Percentiles rank a stretch among this genome's conserved stretches.
These are phyloP conservation scores for Alviniconcha strummeri DNA, from an alignment of 2,888 invertebrate species.

Conservation along the genomic window DNA sequence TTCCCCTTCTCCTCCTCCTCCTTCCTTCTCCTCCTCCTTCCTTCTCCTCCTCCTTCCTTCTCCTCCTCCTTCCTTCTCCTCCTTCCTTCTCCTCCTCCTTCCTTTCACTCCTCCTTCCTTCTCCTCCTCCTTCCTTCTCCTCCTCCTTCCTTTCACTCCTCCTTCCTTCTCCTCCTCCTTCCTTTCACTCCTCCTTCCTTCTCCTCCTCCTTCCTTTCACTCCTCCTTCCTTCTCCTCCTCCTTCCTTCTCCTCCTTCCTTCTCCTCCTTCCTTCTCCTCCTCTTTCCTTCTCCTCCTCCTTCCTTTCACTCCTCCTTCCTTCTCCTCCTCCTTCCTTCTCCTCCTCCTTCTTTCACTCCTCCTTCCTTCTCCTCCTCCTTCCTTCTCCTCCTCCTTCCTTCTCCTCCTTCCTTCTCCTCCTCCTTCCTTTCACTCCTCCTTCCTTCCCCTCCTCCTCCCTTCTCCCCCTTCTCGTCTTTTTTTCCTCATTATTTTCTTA, in stretches of 20 bases:
- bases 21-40: not conserved
- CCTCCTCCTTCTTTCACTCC: not conserved
- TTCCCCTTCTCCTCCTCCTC: not conserved
- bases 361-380: not conserved
- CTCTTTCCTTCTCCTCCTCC: not conserved
- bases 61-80: not conserved
- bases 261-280: not conserved
- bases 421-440: not conserved
- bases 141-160: no score
- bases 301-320: not conserved
- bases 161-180: not conserved
- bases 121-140: not conserved
- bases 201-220: not conserved
- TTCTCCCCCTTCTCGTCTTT: not conserved
- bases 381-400: not conserved
- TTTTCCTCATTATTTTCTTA: not conserved
- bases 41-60: not conserved
- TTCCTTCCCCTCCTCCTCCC: not conserved
- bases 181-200: not conserved
- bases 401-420: not conserved
- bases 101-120: not conserved
- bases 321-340: not conserved
- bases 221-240: not conserved
- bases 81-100: not conserved
- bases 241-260: not conserved